Evolutionary conservation across 92 coral and sea anemone genomes (phyloP).

Genomic region (Porites evermanni): DNA sequence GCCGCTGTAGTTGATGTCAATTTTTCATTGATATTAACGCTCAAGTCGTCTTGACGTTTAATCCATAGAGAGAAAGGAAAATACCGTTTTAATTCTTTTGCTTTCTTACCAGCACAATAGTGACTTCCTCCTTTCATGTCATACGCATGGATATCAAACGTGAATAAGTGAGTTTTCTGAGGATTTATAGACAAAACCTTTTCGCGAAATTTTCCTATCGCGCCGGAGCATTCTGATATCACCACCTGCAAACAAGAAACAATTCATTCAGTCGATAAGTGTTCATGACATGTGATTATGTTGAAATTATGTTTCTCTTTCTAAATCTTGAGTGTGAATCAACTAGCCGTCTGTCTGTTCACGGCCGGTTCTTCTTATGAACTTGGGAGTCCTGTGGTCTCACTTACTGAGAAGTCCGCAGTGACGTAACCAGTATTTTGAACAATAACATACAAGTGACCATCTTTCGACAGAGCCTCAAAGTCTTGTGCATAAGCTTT

Average conservation of each 20-base stretch:
- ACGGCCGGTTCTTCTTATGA: too few species aligned
- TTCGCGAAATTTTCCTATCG: constrained; percentile 78
- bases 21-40: too few species aligned
- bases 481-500: constrained; percentile 94
- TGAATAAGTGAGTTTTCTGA: constrained; percentile 84
- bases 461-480: constrained; percentile 91
- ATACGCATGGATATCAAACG: constrained; percentile 79
- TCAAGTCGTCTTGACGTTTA: background rate
- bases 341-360: too few species aligned
- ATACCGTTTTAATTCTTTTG: background rate
- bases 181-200: constrained; percentile 88
- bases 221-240: constrained; percentile 86
- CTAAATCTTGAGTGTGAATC: too few species aligned
- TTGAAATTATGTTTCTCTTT: too few species aligned
- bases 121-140: constrained; percentile 74
- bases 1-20: too few species aligned
- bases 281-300: too few species aligned
- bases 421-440: constrained; percentile 97
- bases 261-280: background rate
- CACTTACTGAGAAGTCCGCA: constrained; percentile 93
- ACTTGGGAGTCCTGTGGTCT: background rate
- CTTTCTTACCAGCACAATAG: constrained; percentile 79
- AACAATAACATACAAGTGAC: constrained; percentile 78
- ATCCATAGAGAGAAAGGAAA: background rate
- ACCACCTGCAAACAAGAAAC: constrained; percentile 67